phyloP scores from a whole-genome alignment of 2,797 vertebrate species.

The Lycodopsis pacificus region DNA sequence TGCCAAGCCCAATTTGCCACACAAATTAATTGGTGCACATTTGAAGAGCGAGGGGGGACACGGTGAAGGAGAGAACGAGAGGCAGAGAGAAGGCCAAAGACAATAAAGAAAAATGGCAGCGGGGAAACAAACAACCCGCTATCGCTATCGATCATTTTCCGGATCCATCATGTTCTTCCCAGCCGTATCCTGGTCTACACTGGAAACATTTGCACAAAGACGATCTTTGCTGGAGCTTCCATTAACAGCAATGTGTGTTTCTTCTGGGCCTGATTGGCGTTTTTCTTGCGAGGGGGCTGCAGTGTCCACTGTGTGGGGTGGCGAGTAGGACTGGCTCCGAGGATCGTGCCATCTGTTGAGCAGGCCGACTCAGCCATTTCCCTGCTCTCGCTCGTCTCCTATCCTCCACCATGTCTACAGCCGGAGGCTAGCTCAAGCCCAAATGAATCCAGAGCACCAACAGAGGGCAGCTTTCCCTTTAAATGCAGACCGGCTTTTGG shows the following conservation, averaged over 20 bases:
- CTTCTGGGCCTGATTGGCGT: constrained; percentile 32
- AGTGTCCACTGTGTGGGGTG: constrained; percentile 51
- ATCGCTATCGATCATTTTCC: not conserved
- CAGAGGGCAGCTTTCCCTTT: constrained; percentile 59
- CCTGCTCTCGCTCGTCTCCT: constrained; percentile 65
- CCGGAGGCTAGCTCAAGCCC: constrained; percentile 63
- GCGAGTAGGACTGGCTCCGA: constrained; percentile 66
- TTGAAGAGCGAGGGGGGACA: constrained; percentile 64
- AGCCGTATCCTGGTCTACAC: constrained; percentile 6
- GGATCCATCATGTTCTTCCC: constrained; percentile 1
- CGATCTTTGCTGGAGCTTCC: constrained; percentile 16
- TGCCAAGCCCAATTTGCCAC: constrained; percentile 78
- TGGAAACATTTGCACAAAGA: constrained; percentile 15
- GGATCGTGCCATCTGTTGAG: constrained; percentile 80
- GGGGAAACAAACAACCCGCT: constrained; percentile 31
- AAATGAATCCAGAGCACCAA: constrained; percentile 58
- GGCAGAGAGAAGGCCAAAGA: constrained; percentile 7
- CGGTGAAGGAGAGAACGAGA: constrained; percentile 64
- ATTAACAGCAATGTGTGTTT: constrained; percentile 30
- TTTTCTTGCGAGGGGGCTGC: constrained; percentile 45
- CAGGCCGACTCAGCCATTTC: constrained; percentile 79
- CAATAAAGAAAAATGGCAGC: constrained; percentile 31
- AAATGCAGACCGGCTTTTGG: constrained; percentile 9
- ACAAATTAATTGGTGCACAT: constrained; percentile 77
- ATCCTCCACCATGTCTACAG: constrained; percentile 61